Evolutionary conservation across 1,140 invertebrate species (phyloP).

Genomic region (Phortica variegata): DNA sequence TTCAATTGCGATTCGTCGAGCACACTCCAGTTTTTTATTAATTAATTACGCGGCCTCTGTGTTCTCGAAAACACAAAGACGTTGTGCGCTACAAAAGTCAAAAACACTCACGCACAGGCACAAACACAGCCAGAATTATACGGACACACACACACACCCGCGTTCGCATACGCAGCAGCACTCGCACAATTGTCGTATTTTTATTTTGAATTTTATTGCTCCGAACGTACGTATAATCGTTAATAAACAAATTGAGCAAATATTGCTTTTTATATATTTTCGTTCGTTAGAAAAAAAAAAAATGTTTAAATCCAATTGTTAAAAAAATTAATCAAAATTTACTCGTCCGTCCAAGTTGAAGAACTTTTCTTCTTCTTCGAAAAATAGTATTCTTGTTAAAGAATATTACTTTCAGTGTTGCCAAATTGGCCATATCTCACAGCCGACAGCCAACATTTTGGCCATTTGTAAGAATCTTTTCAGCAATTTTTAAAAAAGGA

Average conservation of each 20-base stretch:
- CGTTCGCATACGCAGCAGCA: neutral
- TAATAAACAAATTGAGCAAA: conserved; percentile 16
- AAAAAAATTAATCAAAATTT: conserved; percentile 20
- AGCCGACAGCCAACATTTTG: no score
- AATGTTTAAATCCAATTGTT: conserved; percentile 4
- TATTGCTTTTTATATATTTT: conserved; percentile 2
- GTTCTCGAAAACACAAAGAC: conserved; percentile 31
- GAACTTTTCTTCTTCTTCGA: no score
- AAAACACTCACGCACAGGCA: conserved; percentile 16
- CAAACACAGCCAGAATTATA: neutral
- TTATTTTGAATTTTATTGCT: neutral
- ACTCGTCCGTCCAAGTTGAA: conserved; percentile 4
- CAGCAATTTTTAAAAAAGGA: no score
- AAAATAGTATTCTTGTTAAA: no score
- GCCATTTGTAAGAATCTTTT: no score
- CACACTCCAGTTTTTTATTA: conserved; percentile 43
- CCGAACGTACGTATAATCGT: neutral
- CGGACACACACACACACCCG: neutral
- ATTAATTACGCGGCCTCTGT: conserved; percentile 37
- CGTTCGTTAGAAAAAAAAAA: conserved; percentile 8
- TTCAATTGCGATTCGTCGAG: conserved; percentile 24
- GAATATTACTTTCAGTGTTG: no score
- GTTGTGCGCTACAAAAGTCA: conserved; percentile 21
- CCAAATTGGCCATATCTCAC: no score
- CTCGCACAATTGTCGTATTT: neutral